Conservation (phyloP, 1,140 invertebrate genomes). For the Diprion similis region DNA sequence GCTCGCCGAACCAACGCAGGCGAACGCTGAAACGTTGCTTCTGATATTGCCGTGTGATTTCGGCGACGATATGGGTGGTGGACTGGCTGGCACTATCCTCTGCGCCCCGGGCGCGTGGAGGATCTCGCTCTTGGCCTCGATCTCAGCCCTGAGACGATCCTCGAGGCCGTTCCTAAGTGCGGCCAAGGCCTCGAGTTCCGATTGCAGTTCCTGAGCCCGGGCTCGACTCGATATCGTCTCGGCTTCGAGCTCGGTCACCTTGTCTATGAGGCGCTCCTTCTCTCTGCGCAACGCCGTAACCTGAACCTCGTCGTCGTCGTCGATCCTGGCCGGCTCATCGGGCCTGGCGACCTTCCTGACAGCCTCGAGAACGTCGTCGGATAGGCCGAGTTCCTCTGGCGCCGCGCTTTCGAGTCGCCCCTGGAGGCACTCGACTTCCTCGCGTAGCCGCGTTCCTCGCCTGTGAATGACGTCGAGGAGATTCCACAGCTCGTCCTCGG, state of each 20-base stretch:
- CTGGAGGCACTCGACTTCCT: slow-evolving; percentile 73
- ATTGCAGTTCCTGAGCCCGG: slow-evolving; percentile 69
- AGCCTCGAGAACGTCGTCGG: slow-evolving; percentile 54
- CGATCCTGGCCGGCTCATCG: background rate
- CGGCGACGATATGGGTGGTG: slow-evolving; percentile 32
- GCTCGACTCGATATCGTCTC: slow-evolving; percentile 70
- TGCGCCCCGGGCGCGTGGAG: slow-evolving; percentile 40
- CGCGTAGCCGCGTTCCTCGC: slow-evolving; percentile 76
- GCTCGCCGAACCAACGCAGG: slow-evolving; percentile 34
- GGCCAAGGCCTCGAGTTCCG: slow-evolving; percentile 66
- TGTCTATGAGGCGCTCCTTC: slow-evolving; percentile 73
- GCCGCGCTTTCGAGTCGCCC: slow-evolving; percentile 55
- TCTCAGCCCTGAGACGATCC: slow-evolving; percentile 66
- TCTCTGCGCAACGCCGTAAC: slow-evolving; percentile 67
- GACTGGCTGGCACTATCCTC: slow-evolving; percentile 43
- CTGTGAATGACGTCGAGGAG: slow-evolving; percentile 84
- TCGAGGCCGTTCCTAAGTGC: slow-evolving; percentile 69
- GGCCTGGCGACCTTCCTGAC: slow-evolving; percentile 46
- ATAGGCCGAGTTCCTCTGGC: slow-evolving; percentile 52
- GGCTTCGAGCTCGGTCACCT: slow-evolving; percentile 75
- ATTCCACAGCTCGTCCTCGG: slow-evolving; percentile 84
- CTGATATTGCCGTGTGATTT: slow-evolving; percentile 38
- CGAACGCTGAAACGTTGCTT: slow-evolving; percentile 51
- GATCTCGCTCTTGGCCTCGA: slow-evolving; percentile 36
- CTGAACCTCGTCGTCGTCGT: slow-evolving; percentile 24